Evolutionary conservation across 2,888 invertebrate genomes (phyloP), one percentile per base, ranked within the genome.

Genomic region (Aricia artaxerxes): DNA sequence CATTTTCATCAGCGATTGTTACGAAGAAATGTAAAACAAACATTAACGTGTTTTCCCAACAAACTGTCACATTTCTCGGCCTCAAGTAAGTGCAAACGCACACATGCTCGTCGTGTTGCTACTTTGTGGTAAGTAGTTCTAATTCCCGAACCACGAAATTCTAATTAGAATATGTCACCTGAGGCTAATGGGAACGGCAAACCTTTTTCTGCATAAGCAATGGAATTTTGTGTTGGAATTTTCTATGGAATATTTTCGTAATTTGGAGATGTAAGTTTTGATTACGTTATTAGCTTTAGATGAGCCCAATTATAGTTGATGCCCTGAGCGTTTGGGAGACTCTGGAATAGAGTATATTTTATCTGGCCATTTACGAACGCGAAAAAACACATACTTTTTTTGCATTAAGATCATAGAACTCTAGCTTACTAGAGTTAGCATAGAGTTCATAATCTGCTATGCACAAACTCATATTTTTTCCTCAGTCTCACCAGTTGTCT

Each of bases 401-500:
- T 40, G 6, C 38, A 38, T 38, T 38, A 38, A 40, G 44, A 44
- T 44, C 9, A 1, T 44, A 49, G 49, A 49, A 49, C 3, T 49
- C 49, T 49, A 49, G 11, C 2, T 49, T 49, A 49, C 49, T 49
- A 11, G 49, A 49, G 11, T 49, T 49, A 9, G 49, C 1, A 49
- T 49, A 11, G 9, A 49, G 49, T 11, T 11, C 2, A 11, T 49
- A 49, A 9, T 57, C 16, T 57, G 57, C 57, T 57, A 77, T 38
- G 11, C 6, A 6, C 7, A 57, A n/a, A 4, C n/a, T 4, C 9
- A 38, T 38, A 11, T 24, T 40, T 77, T 73, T 38, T n/a, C 61
- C 0, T 69, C 79, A 80, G 78, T 72, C 16, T 53, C 77, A n/a
- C 73, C 69, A 7, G 80, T 80, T 31, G 57, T 64, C n/a, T 79